Evolutionary conservation across 2,797 vertebrate genomes (phyloP), one percentile per base, ranked within the genome.

Genomic region (Yasuhikotakia modesta): DNA sequence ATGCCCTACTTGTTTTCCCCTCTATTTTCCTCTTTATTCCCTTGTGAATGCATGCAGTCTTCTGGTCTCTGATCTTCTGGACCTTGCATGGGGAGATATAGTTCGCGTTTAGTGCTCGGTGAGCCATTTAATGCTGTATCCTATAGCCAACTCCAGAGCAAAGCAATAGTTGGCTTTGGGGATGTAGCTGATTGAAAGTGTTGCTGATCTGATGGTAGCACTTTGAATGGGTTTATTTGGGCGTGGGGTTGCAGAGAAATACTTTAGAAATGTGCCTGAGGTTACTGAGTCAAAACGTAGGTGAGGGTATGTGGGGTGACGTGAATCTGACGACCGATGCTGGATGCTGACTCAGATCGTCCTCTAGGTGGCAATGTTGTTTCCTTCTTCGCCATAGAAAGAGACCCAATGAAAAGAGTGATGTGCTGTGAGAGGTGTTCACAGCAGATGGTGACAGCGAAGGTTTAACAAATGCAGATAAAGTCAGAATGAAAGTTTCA

Each of bases 321-420:
- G 68, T 24, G 5, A 39, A 55, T 55, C 16, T 63, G 68, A 12
- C 68, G 21, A 19, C 46, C 55, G 48, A 78, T 52, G 17, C 50
- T 65, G 69, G 24, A 72, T 64, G 50, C 69, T 78, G 24, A 53
- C 68, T 57, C 39, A 22, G 10, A 24, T 6, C 0, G 4, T 77
- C 89, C 91, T 89, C 86, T 90, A 88, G 92, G 91, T 92, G 92
- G 91, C 87, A 89, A 82, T 90, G 83, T 89, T 87, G 87, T 88
- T 88, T 90, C 89, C 91, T 73, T 81, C 61, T 90, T 88, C 48
- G 21, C 66, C 30, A 70, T 48, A 22, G 0, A 65, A 48, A 57
- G 0, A 22, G 45, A 16, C 1, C 32, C 24, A 50, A 57, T 13
- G 52, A 76, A 72, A 0, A 76, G 48, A 19, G 48, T 30, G 5